phyloP scores from a whole-genome alignment of 2,113 vertebrate genomes.

The Xyrauchen texanus region DNA sequence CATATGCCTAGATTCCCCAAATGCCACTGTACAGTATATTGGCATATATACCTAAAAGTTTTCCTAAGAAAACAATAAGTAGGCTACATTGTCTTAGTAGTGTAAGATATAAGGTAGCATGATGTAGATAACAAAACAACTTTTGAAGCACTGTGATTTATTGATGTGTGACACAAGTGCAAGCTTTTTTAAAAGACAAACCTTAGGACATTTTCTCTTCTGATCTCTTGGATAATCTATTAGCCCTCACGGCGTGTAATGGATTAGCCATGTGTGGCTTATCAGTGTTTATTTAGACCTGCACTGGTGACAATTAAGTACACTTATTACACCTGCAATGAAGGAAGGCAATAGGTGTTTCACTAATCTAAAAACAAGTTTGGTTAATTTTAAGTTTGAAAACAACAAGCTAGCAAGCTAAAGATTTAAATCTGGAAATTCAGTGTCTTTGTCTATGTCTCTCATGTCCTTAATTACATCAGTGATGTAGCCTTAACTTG shows the following conservation, averaged over 20 bases:
- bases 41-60: too few species aligned
- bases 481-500: too few species aligned
- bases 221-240: slow-evolving; percentile 57
- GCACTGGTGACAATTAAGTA: slow-evolving; percentile 11
- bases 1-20: too few species aligned
- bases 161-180: slow-evolving; percentile 13
- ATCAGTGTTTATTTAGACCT: slow-evolving; percentile 40
- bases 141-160: background rate
- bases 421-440: too few species aligned
- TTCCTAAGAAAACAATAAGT: too few species aligned
- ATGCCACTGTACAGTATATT: too few species aligned
- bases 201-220: slow-evolving; percentile 42
- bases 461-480: too few species aligned
- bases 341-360: slow-evolving; percentile 3
- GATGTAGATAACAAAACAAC: background rate
- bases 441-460: too few species aligned
- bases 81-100: too few species aligned
- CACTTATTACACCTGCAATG: background rate
- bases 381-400: too few species aligned
- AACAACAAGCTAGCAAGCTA: too few species aligned
- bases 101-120: background rate
- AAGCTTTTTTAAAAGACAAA: slow-evolving; percentile 42
- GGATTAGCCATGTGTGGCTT: slow-evolving; percentile 57
- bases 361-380: too few species aligned
- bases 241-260: slow-evolving; percentile 31